Base-by-base conservation (phyloP, 2,888 invertebrate genomes). In the Gymnosoma rotundatum region DNA sequence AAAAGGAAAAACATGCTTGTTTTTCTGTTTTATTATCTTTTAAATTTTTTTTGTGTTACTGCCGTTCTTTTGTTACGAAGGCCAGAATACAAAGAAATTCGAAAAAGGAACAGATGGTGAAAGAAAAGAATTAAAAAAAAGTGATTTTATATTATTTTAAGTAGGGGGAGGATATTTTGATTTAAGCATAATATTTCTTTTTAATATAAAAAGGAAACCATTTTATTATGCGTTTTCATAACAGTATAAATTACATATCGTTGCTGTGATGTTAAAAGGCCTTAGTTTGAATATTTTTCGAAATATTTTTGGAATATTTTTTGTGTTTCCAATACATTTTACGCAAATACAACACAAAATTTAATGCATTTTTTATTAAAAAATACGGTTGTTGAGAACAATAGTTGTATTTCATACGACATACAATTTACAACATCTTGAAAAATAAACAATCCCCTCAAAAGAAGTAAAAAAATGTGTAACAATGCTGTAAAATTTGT, bases 121-220 rank as follows among this genome's bases (percentile, higher is more conserved):
- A 42, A 64, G 52, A 54, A 79, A 58, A 36, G 18, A 52, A 66
- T 48, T 36, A 67, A 69, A 81, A n/a, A 32, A 75, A 63, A 83
- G 50, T 79, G 74, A 76, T 83, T 83, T 79, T 9, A 60, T 75
- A 75, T 79, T 8, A 45, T 36, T 60, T 78, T 52, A 63, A 61
- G 69, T 84, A 74, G 84, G 81, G 81, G 84, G 84, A 84, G 84
- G 84, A 84, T 61, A 84, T 84, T 81, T 84, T 84, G 74, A 84
- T 84, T 84, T 63, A 60, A 63, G 63, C n/a, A 63, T 2, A 25
- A 25, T 42, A 38, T 25, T 58, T 21, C n/a, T 58, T 45, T 32
- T 8, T 63, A 14, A 10, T 67, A 64, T 42, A 20, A 45, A 58
- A 78, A 54, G 69, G 78, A 78, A 69, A 70, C 69, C 42, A 70